Evolutionary conservation across 2,797 vertebrate species (phyloP).

Genomic region (Artibeus jamaicensis): DNA sequence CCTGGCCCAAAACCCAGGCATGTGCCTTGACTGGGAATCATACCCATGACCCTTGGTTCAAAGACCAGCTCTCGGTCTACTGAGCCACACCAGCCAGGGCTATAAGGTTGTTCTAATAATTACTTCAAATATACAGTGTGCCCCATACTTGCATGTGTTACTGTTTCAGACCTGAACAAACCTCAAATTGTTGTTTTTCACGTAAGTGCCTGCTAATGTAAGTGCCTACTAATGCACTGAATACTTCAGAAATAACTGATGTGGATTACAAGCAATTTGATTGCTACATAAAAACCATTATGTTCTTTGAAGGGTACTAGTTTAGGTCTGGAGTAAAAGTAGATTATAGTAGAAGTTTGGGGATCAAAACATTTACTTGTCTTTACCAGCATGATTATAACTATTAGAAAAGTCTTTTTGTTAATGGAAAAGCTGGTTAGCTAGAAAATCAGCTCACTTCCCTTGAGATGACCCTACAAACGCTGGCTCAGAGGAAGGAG

Average conservation of each 20-base stretch:
- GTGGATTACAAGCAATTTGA: background rate
- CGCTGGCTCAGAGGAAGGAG: background rate
- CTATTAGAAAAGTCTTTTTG: background rate
- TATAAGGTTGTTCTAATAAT: slow-evolving; percentile 5
- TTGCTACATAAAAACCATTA: background rate
- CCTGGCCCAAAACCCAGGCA: too few relatives aligned
- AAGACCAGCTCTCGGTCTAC: too few relatives aligned
- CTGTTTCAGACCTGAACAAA: background rate
- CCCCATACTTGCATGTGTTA: background rate
- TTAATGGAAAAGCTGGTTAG: background rate
- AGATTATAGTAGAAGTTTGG: background rate
- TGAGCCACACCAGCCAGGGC: too few relatives aligned
- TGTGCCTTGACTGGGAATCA: too few relatives aligned
- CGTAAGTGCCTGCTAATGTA: background rate
- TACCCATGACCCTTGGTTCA: too few relatives aligned
- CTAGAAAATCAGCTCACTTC: background rate
- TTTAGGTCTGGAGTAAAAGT: background rate
- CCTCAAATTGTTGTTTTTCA: background rate
- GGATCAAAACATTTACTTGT: background rate
- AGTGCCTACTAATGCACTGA: background rate
- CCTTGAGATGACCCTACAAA: background rate
- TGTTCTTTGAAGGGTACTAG: background rate
- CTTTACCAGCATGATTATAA: background rate
- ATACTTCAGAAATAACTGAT: slow-evolving; percentile 10
- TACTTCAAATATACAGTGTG: background rate